These are phyloP conservation scores for Hesperia comma DNA, from an alignment of 2,888 invertebrate species.

Conservation along the genomic window DNA sequence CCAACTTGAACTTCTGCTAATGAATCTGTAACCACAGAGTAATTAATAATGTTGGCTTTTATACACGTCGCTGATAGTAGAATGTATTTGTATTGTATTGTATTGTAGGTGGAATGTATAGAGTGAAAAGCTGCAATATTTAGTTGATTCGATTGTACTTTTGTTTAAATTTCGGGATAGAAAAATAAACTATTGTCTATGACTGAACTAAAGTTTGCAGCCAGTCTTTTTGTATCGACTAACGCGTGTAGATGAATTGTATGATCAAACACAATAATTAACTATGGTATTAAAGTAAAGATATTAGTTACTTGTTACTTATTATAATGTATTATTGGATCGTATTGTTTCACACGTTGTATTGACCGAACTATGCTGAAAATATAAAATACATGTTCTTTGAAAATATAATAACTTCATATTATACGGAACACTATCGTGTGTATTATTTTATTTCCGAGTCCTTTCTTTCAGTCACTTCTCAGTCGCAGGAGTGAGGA, in stretches of 20 bases:
- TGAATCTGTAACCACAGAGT: conserved; percentile 51
- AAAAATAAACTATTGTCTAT: conserved; percentile 31
- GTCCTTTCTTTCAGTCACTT: neutral
- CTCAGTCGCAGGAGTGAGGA: too few species aligned
- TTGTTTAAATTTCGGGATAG: conserved; percentile 12
- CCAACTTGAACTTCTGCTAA: conserved; percentile 37
- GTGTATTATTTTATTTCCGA: conserved; percentile 26
- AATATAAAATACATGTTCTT: conserved; percentile 80
- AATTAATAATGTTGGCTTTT: conserved; percentile 67
- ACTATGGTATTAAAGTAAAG: conserved; percentile 66
- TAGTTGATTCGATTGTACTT: conserved; percentile 47
- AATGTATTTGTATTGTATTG: conserved; percentile 69
- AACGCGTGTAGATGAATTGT: conserved; percentile 71
- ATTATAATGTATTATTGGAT: conserved; percentile 62
- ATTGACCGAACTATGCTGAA: conserved; percentile 79
- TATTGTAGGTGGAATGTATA: conserved; percentile 72
- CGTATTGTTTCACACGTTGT: conserved; percentile 80
- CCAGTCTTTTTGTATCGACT: conserved; percentile 68
- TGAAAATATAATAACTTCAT: conserved; percentile 84
- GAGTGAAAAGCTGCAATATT: conserved; percentile 58
- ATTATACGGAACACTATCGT: conserved; percentile 55
- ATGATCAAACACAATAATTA: conserved; percentile 71
- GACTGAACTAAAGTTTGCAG: conserved; percentile 60
- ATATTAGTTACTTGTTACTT: conserved; percentile 80
- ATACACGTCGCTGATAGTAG: conserved; percentile 73